These are phyloP conservation scores for Apodemus speciosus DNA, from an alignment of 2,113 vertebrate species.

Conservation along the genomic window DNA sequence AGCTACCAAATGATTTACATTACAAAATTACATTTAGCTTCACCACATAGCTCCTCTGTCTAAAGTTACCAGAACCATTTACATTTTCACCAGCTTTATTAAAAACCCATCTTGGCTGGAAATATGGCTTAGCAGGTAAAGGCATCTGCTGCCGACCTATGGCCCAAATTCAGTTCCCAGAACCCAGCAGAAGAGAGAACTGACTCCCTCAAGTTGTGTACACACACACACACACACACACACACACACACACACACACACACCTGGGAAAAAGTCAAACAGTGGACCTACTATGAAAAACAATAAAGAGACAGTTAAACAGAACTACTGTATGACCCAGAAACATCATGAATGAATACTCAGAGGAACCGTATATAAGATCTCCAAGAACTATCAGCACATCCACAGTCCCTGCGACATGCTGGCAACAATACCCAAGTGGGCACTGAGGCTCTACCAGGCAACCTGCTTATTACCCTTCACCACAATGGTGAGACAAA, in stretches of 20 bases:
- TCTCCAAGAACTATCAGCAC: neutral
- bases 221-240: neutral
- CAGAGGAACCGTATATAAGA: neutral
- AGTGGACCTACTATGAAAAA: neutral
- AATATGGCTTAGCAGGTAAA: neutral
- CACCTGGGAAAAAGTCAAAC: neutral
- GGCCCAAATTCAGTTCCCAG: neutral
- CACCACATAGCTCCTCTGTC: too few species aligned
- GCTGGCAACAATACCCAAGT: neutral
- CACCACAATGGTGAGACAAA: neutral
- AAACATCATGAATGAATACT: neutral
- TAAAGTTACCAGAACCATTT: neutral
- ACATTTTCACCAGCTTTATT: neutral
- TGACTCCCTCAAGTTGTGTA: neutral
- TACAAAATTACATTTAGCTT: neutral
- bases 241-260: neutral
- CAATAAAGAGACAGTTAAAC: neutral
- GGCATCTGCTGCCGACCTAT: neutral
- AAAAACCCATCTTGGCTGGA: neutral
- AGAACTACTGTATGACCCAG: neutral
- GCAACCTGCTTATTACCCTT: neutral
- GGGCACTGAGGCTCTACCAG: neutral
- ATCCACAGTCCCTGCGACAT: neutral
- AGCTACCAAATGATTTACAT: neutral
- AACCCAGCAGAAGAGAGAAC: neutral